Conservation (phyloP, 2,113 vertebrate species). For the Pollachius pollachius region DNA sequence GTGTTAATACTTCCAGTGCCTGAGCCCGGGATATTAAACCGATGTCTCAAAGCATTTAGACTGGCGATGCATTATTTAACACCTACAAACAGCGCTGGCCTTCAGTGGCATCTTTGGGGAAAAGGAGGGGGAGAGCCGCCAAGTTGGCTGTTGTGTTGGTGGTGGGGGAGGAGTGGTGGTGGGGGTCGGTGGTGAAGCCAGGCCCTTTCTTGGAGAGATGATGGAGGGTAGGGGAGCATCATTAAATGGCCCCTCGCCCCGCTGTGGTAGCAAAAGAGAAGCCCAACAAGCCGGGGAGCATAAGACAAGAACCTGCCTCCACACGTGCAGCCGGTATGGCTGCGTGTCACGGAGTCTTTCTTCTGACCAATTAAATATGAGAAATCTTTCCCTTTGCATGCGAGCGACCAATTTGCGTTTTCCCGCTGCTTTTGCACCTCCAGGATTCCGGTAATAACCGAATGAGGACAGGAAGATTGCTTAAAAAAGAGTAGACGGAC, state of each 20-base stretch:
- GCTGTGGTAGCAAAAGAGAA: slow-evolving; percentile 57
- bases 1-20: slow-evolving; percentile 60
- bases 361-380: slow-evolving; percentile 75
- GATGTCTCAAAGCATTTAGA: slow-evolving; percentile 76
- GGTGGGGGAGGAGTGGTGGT: not conserved
- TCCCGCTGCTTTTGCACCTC: slow-evolving; percentile 57
- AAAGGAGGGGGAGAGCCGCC: slow-evolving; percentile 43
- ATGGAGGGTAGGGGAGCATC: slow-evolving; percentile 69
- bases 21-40: slow-evolving; percentile 72
- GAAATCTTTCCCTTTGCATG: slow-evolving; percentile 61
- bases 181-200: slow-evolving; percentile 70
- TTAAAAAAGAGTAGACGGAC: slow-evolving; percentile 16
- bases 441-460: slow-evolving; percentile 54
- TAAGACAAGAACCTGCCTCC: slow-evolving; percentile 46
- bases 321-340: slow-evolving; percentile 29
- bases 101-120: slow-evolving; percentile 67
- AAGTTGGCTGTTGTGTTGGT: not conserved
- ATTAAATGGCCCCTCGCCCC: slow-evolving; percentile 69
- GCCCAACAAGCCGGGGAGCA: slow-evolving; percentile 36
- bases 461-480: slow-evolving; percentile 48
- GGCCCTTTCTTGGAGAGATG: slow-evolving; percentile 61
- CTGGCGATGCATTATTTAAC: slow-evolving; percentile 78
- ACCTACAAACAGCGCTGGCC: slow-evolving; percentile 70
- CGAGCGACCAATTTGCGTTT: slow-evolving; percentile 63
- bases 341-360: slow-evolving; percentile 4